A percentile compares a stretch with the other conserved stretches of the same genome.
Conservation (phyloP, 2,113 vertebrate genomes). For the Pionites leucogaster region DNA sequence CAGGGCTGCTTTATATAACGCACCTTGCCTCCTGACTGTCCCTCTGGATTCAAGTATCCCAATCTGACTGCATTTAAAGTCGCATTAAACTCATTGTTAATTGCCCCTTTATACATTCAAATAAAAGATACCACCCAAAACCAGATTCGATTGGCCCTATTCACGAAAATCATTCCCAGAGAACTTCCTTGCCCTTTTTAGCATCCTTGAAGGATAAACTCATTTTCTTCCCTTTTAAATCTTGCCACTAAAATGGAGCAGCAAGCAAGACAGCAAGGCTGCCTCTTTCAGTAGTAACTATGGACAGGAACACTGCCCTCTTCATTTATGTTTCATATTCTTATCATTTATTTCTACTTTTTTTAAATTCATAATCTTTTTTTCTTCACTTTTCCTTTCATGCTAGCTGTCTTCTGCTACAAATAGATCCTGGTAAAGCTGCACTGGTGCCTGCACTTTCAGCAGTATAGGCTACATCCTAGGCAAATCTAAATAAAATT, state of each 20-base stretch:
- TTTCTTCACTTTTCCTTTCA: background rate
- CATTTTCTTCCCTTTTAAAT: background rate
- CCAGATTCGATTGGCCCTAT: background rate
- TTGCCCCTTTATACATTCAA: background rate
- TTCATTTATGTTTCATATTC: background rate
- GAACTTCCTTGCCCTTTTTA: background rate
- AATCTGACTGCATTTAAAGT: background rate
- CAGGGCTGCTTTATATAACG: fast-evolving
- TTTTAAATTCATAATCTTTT: background rate
- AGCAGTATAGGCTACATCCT: background rate
- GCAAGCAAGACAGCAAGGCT: background rate
- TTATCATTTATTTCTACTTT: background rate
- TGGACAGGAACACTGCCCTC: background rate
- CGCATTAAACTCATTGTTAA: background rate
- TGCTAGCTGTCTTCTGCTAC: background rate
- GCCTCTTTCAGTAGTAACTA: background rate
- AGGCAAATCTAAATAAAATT: background rate
- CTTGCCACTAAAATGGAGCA: background rate
- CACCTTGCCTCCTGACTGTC: background rate
- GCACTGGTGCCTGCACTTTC: background rate
- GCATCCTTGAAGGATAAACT: background rate
- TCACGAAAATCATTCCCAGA: background rate
- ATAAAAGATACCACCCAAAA: background rate
- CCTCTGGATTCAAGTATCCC: background rate
- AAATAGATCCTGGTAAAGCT: background rate